Evolutionary conservation across 2,113 vertebrate species (phyloP).

Genomic region (Tetrax tetrax): DNA sequence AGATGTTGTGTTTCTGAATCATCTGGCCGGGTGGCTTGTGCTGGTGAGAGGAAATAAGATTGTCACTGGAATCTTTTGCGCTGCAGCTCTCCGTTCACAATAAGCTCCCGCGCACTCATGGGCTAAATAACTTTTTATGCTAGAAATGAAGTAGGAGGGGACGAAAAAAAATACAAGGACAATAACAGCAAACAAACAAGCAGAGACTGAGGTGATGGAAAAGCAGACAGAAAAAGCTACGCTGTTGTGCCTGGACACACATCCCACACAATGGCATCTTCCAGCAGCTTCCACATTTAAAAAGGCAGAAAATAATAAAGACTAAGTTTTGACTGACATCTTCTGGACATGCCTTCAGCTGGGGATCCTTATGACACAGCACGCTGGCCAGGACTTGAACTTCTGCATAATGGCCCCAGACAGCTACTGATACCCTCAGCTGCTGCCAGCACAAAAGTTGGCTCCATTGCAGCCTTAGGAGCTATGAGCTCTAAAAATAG

Average conservation of each 20-base stretch:
- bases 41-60: not conserved
- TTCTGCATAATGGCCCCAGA: not conserved
- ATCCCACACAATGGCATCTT: not conserved
- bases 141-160: not conserved
- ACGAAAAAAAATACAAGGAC: not conserved
- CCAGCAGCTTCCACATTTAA: not conserved
- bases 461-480: not conserved
- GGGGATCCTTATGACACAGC: rapidly evolving
- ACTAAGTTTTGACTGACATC: not conserved
- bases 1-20: constrained; percentile 49
- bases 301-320: not conserved
- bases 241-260: not conserved
- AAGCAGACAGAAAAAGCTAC: not conserved
- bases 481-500: not conserved
- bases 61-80: constrained; percentile 49
- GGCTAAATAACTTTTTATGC: constrained; percentile 18
- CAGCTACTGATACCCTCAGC: not conserved
- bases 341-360: not conserved
- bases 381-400: not conserved
- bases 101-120: not conserved
- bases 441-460: not conserved
- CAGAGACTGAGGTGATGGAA: not conserved
- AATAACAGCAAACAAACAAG: constrained; percentile 22
- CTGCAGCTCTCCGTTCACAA: not conserved
- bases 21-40: not conserved